These are phyloP conservation scores for Anseranas semipalmata DNA, from an alignment of 2,113 vertebrate species.

Conservation along the genomic window DNA sequence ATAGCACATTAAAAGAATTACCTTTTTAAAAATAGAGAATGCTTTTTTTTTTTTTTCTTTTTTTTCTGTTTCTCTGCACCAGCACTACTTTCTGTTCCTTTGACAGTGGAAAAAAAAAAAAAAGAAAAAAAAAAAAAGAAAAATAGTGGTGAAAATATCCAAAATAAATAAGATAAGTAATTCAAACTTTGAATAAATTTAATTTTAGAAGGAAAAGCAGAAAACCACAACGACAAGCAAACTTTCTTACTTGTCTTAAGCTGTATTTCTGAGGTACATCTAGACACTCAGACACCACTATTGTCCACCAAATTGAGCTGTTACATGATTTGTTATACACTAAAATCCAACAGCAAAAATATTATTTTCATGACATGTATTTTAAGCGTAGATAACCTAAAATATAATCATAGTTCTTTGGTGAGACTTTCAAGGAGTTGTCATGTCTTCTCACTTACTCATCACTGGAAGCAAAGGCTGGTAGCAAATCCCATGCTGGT, in stretches of 20 bases:
- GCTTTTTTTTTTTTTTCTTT: not conserved
- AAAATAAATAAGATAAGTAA: not conserved
- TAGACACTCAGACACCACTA: not conserved
- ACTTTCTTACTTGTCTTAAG: not conserved
- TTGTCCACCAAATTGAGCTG: not conserved
- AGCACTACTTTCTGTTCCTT: not conserved
- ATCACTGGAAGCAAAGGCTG: not conserved
- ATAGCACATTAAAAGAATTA: not conserved
- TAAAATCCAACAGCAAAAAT: not conserved
- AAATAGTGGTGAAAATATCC: not conserved
- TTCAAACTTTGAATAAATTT: not conserved
- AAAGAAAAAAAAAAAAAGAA: accelerated
- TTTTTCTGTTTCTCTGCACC: not conserved
- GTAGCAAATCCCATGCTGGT: not conserved
- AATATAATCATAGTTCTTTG: not conserved
- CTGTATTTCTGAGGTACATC: not conserved
- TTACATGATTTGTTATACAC: not conserved
- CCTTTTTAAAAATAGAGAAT: not conserved
- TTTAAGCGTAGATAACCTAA: not conserved
- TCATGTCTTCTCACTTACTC: not conserved
- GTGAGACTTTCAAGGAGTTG: not conserved
- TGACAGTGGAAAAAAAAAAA: not conserved
- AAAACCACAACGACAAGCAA: accelerated
- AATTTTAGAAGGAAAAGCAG: not conserved
- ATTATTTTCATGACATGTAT: not conserved